Evolutionary conservation across 2,888 invertebrate genomes (phyloP), one percentile per base, ranked within the genome.

Genomic region (Drosophila hamatofila): DNA sequence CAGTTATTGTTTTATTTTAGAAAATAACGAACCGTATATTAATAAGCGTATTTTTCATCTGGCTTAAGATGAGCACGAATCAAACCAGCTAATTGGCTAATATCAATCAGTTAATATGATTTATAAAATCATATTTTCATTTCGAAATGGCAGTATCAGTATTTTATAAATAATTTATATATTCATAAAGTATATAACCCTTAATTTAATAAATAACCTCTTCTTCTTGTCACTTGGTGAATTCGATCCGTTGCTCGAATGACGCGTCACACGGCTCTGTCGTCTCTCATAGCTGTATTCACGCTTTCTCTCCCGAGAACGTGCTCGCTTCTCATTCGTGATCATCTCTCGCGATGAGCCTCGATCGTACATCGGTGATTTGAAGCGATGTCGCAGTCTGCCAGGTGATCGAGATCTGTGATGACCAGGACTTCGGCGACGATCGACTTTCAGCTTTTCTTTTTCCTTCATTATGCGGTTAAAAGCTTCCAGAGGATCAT

Each of bases 401-500:
- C 89, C 91, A 44, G 85, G 92, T 3, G 92, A 89, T 90, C 93
- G 62, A 80, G 92, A 88, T 89, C 94, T 74, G 82, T 93, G 88
- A 80, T 93, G 82, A 81, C 92, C 91, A 91, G 94, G 80, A 93
- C 94, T 86, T 92, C 94, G 88, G 59, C 94, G 91, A 33, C 93
- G 92, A 69, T 94, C 93, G 52, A 93, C 93, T 74, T 94, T 93
- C 49, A 94, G 91, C 70, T 96, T 94, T 60, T 96, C 95, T 92
- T 97, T 97, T 92, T 97, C 97, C 77, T 96, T 94, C 89, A 97
- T 94, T 94, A 97, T 96, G 78, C 97, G 94, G 92, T 97, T 96
- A 92, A 97, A 97, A 59, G 97, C 97, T 92, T 97, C 97, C 83
- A 97, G 93, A 5, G 97, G 97, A 93, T 97, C 97, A 89, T 97